Percentiles rank a stretch among this genome's conserved stretches.
Evolutionary conservation across 2,888 invertebrate species (phyloP).

Genomic region (Nycteola revayana): DNA sequence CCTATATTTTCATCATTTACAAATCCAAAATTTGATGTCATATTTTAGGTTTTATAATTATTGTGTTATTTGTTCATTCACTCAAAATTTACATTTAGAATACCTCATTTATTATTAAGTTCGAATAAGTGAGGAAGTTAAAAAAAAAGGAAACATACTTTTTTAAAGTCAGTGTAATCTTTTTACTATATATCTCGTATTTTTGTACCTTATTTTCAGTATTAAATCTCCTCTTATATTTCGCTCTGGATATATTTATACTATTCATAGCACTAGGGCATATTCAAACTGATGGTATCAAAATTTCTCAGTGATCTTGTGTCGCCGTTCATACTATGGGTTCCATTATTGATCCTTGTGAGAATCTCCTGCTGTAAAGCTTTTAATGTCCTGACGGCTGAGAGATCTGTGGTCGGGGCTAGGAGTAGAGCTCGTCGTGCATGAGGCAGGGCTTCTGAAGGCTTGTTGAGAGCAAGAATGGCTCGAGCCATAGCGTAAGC

Average conservation of each 20-base stretch:
- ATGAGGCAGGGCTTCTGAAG: slow-evolving; percentile 90
- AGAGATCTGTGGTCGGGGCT: slow-evolving; percentile 87
- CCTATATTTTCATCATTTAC: background rate
- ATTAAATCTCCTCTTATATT: background rate
- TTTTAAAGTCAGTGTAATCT: too few relatives aligned
- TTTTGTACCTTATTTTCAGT: background rate
- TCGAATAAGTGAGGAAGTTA: too few relatives aligned
- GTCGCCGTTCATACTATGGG: slow-evolving; percentile 63
- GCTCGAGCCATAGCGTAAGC: slow-evolving; percentile 96
- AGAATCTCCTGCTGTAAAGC: slow-evolving; percentile 88
- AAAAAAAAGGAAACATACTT: too few relatives aligned
- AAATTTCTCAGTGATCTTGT: slow-evolving; percentile 67
- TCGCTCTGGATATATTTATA: slow-evolving; percentile 13
- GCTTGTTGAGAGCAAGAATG: slow-evolving; percentile 87
- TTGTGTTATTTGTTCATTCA: too few relatives aligned
- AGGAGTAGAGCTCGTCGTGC: slow-evolving; percentile 90
- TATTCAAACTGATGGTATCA: slow-evolving; percentile 76
- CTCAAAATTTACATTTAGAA: too few relatives aligned
- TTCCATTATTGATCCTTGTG: slow-evolving; percentile 73
- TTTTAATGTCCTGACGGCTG: slow-evolving; percentile 88
- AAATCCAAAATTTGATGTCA: background rate
- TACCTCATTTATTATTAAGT: too few relatives aligned
- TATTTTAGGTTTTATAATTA: too few relatives aligned
- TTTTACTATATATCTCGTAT: too few relatives aligned
- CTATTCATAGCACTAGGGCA: slow-evolving; percentile 52